These are phyloP conservation scores for Furcula furcula DNA, from an alignment of 2,888 invertebrate genomes.

Conservation along the genomic window DNA sequence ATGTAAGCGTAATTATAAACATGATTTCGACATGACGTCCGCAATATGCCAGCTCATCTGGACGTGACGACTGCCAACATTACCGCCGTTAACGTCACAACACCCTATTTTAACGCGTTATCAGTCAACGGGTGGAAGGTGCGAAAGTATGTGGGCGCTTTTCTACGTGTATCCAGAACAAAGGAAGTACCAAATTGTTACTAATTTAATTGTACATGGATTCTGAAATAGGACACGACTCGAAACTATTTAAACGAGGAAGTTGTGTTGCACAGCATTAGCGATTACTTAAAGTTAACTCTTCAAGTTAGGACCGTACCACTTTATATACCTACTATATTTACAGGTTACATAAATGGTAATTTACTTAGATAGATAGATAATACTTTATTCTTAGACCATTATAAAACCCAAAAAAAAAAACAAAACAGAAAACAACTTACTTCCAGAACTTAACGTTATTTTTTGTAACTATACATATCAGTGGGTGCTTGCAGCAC, in stretches of 20 bases:
- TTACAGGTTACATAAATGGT: too few relatives aligned
- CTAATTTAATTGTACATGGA: constrained; percentile 1
- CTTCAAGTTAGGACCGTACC: too few relatives aligned
- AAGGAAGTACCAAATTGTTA: constrained; percentile 2
- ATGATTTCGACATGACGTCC: constrained; percentile 52
- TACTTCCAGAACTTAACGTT: too few relatives aligned
- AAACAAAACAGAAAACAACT: too few relatives aligned
- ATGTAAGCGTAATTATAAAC: constrained; percentile 61
- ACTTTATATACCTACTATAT: too few relatives aligned
- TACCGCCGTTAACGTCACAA: constrained; percentile 48
- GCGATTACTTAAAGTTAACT: too few relatives aligned
- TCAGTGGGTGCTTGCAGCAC: too few relatives aligned
- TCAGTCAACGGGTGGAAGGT: constrained; percentile 42
- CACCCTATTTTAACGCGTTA: constrained; percentile 46
- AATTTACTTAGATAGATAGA: too few relatives aligned
- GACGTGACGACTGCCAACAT: constrained; percentile 41
- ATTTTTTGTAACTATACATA: too few relatives aligned
- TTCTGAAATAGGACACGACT: not conserved
- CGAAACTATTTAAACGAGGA: not conserved
- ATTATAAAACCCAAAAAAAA: too few relatives aligned
- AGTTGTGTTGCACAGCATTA: too few relatives aligned
- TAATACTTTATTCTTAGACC: too few relatives aligned
- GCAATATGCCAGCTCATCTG: constrained; percentile 30
- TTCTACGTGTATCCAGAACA: not conserved
- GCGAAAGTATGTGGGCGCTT: constrained; percentile 17